A percentile compares a stretch with the other conserved stretches of the same genome.
These are phyloP conservation scores for Zaprionus nigranus DNA, from an alignment of 1,140 invertebrate genomes.

Conservation along the genomic window DNA sequence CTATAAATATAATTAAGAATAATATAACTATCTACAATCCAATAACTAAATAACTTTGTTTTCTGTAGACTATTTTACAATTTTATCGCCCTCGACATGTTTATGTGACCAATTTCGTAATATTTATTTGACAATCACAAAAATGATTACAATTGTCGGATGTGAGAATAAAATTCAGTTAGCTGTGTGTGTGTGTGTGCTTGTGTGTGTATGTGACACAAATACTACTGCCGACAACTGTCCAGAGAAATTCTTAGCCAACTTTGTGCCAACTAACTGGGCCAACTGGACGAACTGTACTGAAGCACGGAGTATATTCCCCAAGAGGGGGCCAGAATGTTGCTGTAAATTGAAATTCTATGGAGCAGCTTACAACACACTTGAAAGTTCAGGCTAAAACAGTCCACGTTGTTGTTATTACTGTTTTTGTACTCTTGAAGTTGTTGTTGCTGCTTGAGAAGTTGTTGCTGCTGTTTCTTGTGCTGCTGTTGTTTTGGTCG, in stretches of 20 bases:
- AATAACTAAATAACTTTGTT: not conserved
- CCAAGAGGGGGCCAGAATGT: not conserved
- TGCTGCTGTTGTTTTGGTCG: conserved; percentile 24
- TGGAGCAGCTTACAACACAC: conserved; percentile 13
- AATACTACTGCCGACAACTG: not conserved
- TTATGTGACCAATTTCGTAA: conserved; percentile 1
- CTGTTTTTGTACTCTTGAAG: not conserved
- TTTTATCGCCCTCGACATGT: not conserved
- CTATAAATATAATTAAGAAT: not conserved
- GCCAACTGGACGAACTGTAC: conserved; percentile 11
- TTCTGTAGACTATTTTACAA: not conserved
- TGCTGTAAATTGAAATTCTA: conserved; percentile 40
- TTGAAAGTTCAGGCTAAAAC: conserved; percentile 22
- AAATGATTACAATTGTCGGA: not conserved
- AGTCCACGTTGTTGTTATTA: not conserved
- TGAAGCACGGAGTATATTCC: not conserved
- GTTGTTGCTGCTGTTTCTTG: conserved; percentile 30
- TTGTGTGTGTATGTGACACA: not conserved
- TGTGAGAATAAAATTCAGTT: not conserved
- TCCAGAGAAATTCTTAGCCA: conserved; percentile 1
- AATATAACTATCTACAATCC: not conserved
- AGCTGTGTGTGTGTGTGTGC: not conserved
- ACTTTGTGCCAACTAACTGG: conserved; percentile 5
- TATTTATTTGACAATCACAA: conserved; percentile 10
- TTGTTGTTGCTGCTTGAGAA: not conserved